These are phyloP conservation scores for Phortica magna DNA, from an alignment of 2,888 invertebrate species.

Conservation along the genomic window DNA sequence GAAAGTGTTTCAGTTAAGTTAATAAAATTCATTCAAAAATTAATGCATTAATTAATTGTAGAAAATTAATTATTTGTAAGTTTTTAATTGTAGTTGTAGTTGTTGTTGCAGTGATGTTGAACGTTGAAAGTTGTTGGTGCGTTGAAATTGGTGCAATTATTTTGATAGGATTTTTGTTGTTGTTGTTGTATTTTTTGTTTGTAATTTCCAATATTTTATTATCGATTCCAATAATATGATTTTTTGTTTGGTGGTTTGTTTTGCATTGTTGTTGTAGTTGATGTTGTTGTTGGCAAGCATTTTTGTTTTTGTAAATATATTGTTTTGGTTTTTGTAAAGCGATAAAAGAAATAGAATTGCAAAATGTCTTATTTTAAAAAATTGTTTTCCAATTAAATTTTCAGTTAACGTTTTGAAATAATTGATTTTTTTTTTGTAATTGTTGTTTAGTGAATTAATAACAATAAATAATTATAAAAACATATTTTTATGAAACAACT, in stretches of 20 bases:
- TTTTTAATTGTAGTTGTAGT: conserved; percentile 13
- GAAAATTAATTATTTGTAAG: not conserved
- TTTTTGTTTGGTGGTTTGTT: conserved; percentile 39
- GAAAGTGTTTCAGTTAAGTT: too few species aligned
- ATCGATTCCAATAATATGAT: conserved; percentile 22
- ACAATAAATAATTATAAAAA: not conserved
- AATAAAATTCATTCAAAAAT: not conserved
- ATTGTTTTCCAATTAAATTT: conserved; percentile 44
- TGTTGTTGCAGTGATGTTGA: conserved; percentile 35
- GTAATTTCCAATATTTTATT: conserved; percentile 42
- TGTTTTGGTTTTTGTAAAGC: conserved; percentile 41
- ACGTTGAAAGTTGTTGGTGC: conserved; percentile 44
- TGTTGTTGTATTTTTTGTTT: conserved; percentile 35
- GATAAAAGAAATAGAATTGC: conserved; percentile 19
- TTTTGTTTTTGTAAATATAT: conserved; percentile 45
- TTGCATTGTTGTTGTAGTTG: conserved; percentile 35
- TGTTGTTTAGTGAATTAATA: not conserved
- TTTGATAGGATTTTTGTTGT: not conserved
- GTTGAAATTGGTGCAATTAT: conserved; percentile 21
- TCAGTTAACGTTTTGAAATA: conserved; percentile 35
- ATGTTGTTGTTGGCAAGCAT: conserved; percentile 65
- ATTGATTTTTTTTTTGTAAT: conserved; percentile 41
- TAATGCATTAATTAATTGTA: not conserved
- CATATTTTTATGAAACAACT: not conserved
- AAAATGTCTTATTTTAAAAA: conserved; percentile 15